A percentile compares a stretch with the other conserved stretches of the same genome.
These are phyloP conservation scores for Spondyliosoma cantharus DNA, from an alignment of 2,797 vertebrate species.

Conservation along the genomic window DNA sequence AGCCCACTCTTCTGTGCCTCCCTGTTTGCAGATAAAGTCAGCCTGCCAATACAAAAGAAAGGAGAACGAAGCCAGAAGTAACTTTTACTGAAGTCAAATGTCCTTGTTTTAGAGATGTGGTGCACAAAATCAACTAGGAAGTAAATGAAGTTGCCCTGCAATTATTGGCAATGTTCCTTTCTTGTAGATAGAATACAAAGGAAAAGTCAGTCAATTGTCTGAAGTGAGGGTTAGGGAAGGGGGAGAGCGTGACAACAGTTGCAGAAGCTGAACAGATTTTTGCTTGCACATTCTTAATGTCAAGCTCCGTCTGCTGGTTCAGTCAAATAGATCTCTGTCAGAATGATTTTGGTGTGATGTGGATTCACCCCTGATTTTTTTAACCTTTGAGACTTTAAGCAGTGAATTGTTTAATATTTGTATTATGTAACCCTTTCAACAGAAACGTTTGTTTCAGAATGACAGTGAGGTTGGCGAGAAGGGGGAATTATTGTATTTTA, in stretches of 20 bases:
- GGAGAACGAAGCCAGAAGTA: constrained; percentile 30
- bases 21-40: constrained; percentile 70
- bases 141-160: background rate
- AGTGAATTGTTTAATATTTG: background rate
- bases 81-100: constrained; percentile 57
- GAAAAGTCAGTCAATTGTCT: background rate
- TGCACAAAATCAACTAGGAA: constrained; percentile 24
- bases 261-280: background rate
- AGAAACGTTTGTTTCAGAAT: background rate
- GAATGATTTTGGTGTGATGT: background rate
- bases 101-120: constrained; percentile 42
- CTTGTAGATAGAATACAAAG: constrained; percentile 5
- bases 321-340: background rate
- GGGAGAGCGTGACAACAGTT: background rate
- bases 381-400: background rate
- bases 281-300: background rate
- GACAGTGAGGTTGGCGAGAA: background rate
- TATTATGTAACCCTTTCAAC: background rate
- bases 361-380: background rate
- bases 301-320: background rate
- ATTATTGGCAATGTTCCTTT: constrained; percentile 7
- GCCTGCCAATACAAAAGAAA: constrained; percentile 53
- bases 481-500: constrained; percentile 10
- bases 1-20: constrained; percentile 59
- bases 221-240: background rate